These are phyloP conservation scores for Cacoxenus indagator DNA, from an alignment of 2,888 invertebrate genomes.

Conservation along the genomic window DNA sequence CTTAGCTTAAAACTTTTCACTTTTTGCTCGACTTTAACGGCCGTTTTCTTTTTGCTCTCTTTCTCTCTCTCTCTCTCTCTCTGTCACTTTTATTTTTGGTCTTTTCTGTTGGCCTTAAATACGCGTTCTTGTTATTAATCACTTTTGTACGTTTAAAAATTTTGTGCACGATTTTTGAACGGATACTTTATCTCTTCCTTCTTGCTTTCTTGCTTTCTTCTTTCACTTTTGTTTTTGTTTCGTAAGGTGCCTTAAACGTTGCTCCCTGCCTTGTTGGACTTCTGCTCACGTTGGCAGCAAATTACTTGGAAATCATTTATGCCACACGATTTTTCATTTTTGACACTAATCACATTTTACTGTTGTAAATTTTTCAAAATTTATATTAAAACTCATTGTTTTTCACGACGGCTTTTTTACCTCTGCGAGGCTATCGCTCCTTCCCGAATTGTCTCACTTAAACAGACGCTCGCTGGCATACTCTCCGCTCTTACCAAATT, in stretches of 20 bases:
- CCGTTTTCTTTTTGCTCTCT: not conserved
- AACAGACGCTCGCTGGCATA: not conserved
- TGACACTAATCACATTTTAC: conserved; percentile 46
- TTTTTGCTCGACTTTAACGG: not conserved
- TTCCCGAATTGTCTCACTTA: not conserved
- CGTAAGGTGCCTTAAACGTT: conserved; percentile 5
- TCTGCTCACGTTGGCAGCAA: conserved; percentile 13
- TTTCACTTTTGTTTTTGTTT: too few species aligned
- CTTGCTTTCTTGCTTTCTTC: not conserved
- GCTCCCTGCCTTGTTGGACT: conserved; percentile 5
- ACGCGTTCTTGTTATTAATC: conserved; percentile 22
- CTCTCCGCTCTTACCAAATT: not conserved
- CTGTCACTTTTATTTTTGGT: not conserved
- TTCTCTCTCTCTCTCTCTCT: not conserved
- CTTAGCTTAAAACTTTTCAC: not conserved
- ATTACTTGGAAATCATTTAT: conserved; percentile 36
- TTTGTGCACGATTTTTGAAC: not conserved
- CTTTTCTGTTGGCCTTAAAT: not conserved
- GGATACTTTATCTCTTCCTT: not conserved
- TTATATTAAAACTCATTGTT: not conserved
- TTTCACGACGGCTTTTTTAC: not conserved
- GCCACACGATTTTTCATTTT: conserved; percentile 39
- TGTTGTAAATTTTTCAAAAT: conserved; percentile 33
- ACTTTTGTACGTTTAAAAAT: conserved; percentile 20
- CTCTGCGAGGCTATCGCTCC: not conserved